Percentiles rank a stretch among this genome's conserved stretches.
Conservation (phyloP, 2,888 invertebrate genomes). For the Alloplasta piceator region DNA sequence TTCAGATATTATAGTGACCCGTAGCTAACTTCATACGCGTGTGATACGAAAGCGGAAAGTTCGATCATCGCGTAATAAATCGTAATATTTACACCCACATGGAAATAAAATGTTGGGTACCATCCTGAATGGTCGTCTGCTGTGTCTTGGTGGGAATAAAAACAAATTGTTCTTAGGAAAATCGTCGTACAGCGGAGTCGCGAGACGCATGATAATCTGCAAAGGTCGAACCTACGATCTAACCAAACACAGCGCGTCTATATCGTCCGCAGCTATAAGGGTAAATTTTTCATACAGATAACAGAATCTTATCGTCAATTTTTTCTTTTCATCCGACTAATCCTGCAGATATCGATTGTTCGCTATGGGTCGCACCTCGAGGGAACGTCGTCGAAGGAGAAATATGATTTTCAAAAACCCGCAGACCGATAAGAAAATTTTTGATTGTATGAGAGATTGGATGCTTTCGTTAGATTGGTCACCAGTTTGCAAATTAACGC, state of each 20-base stretch:
- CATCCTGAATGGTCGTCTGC: slow-evolving; percentile 67
- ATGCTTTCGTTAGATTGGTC: slow-evolving; percentile 72
- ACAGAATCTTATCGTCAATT: no score
- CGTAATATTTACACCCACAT: slow-evolving; percentile 16
- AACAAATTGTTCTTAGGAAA: slow-evolving; percentile 63
- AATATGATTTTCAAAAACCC: slow-evolving; percentile 63
- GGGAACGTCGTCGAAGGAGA: slow-evolving; percentile 74
- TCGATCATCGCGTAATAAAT: slow-evolving; percentile 3
- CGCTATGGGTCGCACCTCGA: slow-evolving; percentile 78
- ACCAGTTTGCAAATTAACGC: slow-evolving; percentile 70
- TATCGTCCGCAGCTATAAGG: slow-evolving; percentile 62
- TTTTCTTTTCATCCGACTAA: slow-evolving; percentile 10
- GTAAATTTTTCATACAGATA: slow-evolving; percentile 48
- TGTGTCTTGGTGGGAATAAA: slow-evolving; percentile 58
- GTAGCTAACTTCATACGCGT: slow-evolving; percentile 27
- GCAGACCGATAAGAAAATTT: slow-evolving; percentile 61
- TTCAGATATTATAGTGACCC: slow-evolving; percentile 7
- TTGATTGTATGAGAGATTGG: slow-evolving; percentile 73
- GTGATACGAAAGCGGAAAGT: no score
- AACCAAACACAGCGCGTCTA: slow-evolving; percentile 50
- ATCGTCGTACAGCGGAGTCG: slow-evolving; percentile 44
- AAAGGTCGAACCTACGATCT: slow-evolving; percentile 62
- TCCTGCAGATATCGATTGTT: slow-evolving; percentile 48
- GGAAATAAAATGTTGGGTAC: slow-evolving; percentile 70
- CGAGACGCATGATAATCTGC: slow-evolving; percentile 62